Evolutionary conservation across 2,797 vertebrate genomes (phyloP), one percentile per base, ranked within the genome.

Genomic region (Myotis vivesi): DNA sequence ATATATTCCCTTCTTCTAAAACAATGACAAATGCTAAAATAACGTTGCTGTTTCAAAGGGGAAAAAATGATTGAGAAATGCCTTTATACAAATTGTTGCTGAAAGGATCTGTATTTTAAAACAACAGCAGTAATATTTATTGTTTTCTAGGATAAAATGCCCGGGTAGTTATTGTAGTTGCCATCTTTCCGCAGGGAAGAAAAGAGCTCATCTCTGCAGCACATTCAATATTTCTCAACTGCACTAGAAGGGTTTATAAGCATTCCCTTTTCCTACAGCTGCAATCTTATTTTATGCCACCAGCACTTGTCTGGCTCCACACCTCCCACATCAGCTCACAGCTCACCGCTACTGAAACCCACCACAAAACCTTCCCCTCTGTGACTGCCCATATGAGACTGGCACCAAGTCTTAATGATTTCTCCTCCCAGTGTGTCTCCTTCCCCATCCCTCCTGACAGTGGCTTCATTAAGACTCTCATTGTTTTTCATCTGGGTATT

Each of bases 21-120:
- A 87, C n/a, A 75, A 41, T 83, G 59, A 64, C 10, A 91, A 92
- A 93, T 53, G 33, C 44, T 89, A 53, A 92, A 87, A 87, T 91
- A 95, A 89, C 17, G 17, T 38, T 59, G 16, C 53, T 92, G 36
- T 81, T 92, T 36, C 68, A 81, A 96, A 88, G n/a, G 36, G 68
- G 8, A 25, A 53, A 69, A 73, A 89, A 89, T 36, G 20, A 82
- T 38, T 81, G 53, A 73, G 62, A 66, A 89, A 15, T 0, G 6
- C 30, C 87, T 91, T 81, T 84, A 53, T 79, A 81, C 30, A 94
- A 89, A 81, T 66, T 85, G 83, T 85, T 89, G 75, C 68, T 89
- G 71, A 72, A 91, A 91, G 88, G 41, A 77, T 77, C 62, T 92
- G 9, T 91, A 79, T 85, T 97, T 97, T 69, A 38, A 92, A 91